Base-by-base conservation (phyloP, 2,888 invertebrate species). In the Melanophora roralis region DNA sequence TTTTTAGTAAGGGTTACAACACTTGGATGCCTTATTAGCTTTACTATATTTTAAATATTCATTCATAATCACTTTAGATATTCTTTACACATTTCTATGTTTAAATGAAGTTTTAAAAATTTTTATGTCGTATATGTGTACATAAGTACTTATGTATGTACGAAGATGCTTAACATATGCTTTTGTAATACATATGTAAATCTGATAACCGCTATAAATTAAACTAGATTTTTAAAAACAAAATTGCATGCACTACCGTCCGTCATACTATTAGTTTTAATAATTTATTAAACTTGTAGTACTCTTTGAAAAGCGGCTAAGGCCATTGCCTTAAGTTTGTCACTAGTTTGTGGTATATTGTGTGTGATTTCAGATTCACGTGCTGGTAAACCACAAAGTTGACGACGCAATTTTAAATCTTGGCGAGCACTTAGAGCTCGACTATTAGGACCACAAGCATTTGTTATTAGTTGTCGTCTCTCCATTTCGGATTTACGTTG, bases 381-480 rank as follows among this genome's bases (percentile, higher is more conserved):
- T 1, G 93, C 90, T 0, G 94, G 94, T 83, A 94, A 89, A 83
- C 93, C 92, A 85, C 94, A 94, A 55, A 96, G 88, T 86, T 93
- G 93, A 36, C 94, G 90, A 8, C 94, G 91, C 77, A 96, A 92
- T 32, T 94, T 93, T 74, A 96, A 90, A 88, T 97, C 97, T 64
- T 94, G 92, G 16, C 96, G 91, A 7, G 96, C 96, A 83, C 95
- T 95, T 57, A 96, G 89, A 0, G 96, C 96, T 14, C 95, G 92
- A 32, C 95, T 93, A 84, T 93, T 94, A 49, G 94, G 93, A 64
- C 95, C 95, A 16, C 95, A 95, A 49, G 95, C 93, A 85, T 93
- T 93, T 78, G 93, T 92, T 82, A 96, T 92, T 2, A 95, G 85
- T 55, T 91, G 91, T 59, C 92, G 92, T 11, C 94, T 91, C 77